Base-by-base conservation (phyloP, 1,140 invertebrate genomes). In the Mya arenaria region DNA sequence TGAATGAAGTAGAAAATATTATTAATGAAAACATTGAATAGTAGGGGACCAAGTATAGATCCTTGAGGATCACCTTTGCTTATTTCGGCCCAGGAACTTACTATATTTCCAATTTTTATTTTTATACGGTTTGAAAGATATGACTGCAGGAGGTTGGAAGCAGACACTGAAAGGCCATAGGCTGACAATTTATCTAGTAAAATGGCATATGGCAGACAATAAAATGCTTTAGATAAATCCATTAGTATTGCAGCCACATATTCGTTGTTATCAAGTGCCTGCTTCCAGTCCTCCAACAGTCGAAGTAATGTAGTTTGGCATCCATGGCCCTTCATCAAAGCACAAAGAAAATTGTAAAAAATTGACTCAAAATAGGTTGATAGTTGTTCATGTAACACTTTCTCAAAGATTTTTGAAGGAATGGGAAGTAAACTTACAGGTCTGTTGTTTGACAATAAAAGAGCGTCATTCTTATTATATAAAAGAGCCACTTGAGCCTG, bases 231-330 rank as follows among this genome's bases (percentile, higher is more conserved):
- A 23, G 62, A 60, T 25, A 66, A n/a, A n/a, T 63, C 37, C 63
- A 66, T 66, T 37, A 37, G 37, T 13, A 66, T 66, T 5, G 63
- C 32, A 10, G 5, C 17, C 2, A 66, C n/a, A 66, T 37, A 41
- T 69, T 44, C 41, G 30, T 48, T 69, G 2, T 69, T 69, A 8
- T 69, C 66, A 4, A 69, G 17, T 17, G 66, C 39, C 3, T 48
- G 5, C 25, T 30, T 69, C 62, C 62, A 65, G 19, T 69, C 66
- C 25, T 69, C 66, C 23, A 69, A 48, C 8, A 48, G 30, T 48
- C 41, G 41, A 8, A 69, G 25, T 28, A 69, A 48, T 48, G 66
- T 69, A 13, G 66, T 69, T 68, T 68, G 65, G 23, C 66, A 69
- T 2, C 66, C 66, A 48, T 69, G 44, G 23, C 41, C 41, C 52